phyloP scores from a whole-genome alignment of 2,797 vertebrate species.

The Novumbra hubbsi region DNA sequence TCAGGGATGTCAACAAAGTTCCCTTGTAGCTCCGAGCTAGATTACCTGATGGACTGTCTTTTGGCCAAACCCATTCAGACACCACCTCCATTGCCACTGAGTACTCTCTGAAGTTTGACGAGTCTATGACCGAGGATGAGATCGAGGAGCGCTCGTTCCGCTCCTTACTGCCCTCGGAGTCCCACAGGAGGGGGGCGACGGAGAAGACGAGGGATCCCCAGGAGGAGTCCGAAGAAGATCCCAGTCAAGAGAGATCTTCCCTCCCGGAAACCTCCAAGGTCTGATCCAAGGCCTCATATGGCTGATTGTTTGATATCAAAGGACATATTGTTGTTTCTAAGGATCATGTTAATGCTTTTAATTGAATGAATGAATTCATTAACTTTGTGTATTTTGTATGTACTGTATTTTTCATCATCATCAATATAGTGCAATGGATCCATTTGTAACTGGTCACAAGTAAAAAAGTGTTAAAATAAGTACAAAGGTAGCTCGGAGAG shows the following conservation, averaged over 20 bases:
- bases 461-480: no score
- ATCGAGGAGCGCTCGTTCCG: slow-evolving; percentile 94
- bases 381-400: no score
- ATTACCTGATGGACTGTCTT: not conserved
- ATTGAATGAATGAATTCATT: no score
- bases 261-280: slow-evolving; percentile 62
- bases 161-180: slow-evolving; percentile 92
- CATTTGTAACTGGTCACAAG: no score
- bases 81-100: slow-evolving; percentile 85
- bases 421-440: no score
- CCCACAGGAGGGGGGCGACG: slow-evolving; percentile 89
- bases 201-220: slow-evolving; percentile 82
- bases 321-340: no score
- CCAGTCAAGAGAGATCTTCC: slow-evolving; percentile 66
- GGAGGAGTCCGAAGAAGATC: slow-evolving; percentile 88
- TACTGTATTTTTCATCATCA: no score
- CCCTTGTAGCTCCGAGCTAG: no score
- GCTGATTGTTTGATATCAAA: no score
- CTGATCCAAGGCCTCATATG: not conserved
- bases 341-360: no score
- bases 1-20: no score
- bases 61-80: slow-evolving; percentile 62
- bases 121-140: slow-evolving; percentile 95
- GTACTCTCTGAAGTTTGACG: slow-evolving; percentile 92
- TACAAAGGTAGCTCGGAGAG: no score